These are phyloP conservation scores for Paguma larvata DNA, from an alignment of 2,797 vertebrate species.

Conservation along the genomic window DNA sequence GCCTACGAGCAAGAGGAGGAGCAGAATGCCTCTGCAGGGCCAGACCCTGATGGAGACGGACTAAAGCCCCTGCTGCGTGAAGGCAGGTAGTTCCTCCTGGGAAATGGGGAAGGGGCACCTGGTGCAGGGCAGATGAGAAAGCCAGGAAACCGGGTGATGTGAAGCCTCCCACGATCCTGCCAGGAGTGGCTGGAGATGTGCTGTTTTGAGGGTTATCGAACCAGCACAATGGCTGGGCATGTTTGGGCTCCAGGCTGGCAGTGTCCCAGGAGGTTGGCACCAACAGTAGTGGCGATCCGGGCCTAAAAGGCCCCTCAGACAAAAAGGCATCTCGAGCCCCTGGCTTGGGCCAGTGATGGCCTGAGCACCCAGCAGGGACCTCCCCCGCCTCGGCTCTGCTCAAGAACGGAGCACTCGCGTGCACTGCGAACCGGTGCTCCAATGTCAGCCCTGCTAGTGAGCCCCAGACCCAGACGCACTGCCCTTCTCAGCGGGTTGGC, in stretches of 20 bases:
- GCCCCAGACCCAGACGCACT: not conserved
- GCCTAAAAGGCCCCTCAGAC: not conserved
- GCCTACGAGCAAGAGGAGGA: not conserved
- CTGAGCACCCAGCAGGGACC: not conserved
- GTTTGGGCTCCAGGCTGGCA: not conserved
- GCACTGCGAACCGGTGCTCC: not conserved
- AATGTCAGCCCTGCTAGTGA: not conserved
- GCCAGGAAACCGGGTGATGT: not conserved
- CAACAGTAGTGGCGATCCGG: constrained; percentile 9
- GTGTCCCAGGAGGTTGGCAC: constrained; percentile 63
- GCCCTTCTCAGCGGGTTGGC: not conserved
- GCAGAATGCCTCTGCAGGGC: not conserved
- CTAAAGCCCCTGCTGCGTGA: not conserved
- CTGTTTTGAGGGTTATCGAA: not conserved
- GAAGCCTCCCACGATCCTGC: not conserved
- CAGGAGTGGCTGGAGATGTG: not conserved
- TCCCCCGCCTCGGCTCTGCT: not conserved
- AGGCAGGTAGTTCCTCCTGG: not conserved
- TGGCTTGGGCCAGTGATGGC: not conserved
- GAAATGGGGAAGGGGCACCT: not conserved
- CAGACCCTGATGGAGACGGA: not conserved
- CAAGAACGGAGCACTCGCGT: not conserved
- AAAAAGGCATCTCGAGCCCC: constrained; percentile 19
- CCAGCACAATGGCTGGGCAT: not conserved
- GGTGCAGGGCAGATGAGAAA: not conserved